Conservation (phyloP, 2,888 invertebrate species). For the Abscondita cerata region DNA sequence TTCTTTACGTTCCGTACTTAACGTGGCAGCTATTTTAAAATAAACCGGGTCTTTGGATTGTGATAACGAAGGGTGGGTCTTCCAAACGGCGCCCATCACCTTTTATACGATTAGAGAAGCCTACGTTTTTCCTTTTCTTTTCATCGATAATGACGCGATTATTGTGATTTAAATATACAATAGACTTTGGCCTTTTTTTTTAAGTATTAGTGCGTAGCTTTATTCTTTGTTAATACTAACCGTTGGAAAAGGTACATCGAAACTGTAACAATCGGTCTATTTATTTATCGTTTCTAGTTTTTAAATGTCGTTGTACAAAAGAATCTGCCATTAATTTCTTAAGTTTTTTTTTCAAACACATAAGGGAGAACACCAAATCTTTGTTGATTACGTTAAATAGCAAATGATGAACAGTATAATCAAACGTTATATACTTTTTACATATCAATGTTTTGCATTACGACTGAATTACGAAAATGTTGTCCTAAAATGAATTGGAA, state of each 20-base stretch:
- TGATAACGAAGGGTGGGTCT: too few relatives aligned
- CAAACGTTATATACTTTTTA: slow-evolving; percentile 30
- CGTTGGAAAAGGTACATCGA: slow-evolving; percentile 6
- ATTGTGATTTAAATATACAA: too few relatives aligned
- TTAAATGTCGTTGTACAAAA: slow-evolving; percentile 5
- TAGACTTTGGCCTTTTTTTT: too few relatives aligned
- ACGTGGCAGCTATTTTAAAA: slow-evolving; percentile 11
- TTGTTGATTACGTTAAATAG: slow-evolving; percentile 26
- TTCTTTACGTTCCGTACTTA: slow-evolving; percentile 3
- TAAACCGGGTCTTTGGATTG: too few relatives aligned
- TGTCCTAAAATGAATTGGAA: slow-evolving; percentile 34
- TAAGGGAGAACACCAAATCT: slow-evolving; percentile 35
- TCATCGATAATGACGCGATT: too few relatives aligned
- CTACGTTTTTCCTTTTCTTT: too few relatives aligned
- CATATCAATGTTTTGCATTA: slow-evolving; percentile 26
- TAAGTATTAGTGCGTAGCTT: neutral
- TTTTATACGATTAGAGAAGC: too few relatives aligned
- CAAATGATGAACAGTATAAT: slow-evolving; percentile 15
- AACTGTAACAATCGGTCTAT: slow-evolving; percentile 11
- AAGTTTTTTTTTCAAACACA: slow-evolving; percentile 21
- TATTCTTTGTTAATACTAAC: slow-evolving; percentile 1
- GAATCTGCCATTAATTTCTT: slow-evolving; percentile 10
- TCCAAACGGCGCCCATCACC: too few relatives aligned
- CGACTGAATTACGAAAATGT: slow-evolving; percentile 22
- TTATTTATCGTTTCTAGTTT: slow-evolving; percentile 11